Evolutionary conservation across 1,140 invertebrate species (phyloP).

Genomic region (Sycobia sp.): DNA sequence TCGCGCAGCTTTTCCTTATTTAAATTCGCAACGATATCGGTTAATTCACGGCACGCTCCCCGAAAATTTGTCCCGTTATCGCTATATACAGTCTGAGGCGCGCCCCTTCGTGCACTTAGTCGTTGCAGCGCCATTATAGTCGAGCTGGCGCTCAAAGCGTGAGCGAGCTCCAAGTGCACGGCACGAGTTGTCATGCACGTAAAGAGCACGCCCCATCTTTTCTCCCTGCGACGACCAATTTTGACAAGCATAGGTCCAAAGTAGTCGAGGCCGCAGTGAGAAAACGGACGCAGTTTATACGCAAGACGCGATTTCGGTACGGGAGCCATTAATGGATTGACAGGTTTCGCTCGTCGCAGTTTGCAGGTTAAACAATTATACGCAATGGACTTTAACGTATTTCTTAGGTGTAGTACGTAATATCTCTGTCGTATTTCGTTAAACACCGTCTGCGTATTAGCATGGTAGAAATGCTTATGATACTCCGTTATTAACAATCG

Average conservation of each 20-base stretch:
- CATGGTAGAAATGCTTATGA: too few species aligned
- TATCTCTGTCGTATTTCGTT: too few species aligned
- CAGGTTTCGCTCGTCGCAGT: neutral
- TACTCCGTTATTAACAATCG: too few species aligned
- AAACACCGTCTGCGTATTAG: too few species aligned
- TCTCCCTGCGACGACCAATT: too few species aligned
- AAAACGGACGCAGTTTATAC: too few species aligned
- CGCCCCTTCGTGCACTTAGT: too few species aligned
- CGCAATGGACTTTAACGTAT: slow-evolving; percentile 16
- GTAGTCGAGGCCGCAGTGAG: too few species aligned
- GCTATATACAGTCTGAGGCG: slow-evolving; percentile 30
- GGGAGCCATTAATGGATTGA: slow-evolving; percentile 27
- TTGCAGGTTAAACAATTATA: slow-evolving; percentile 3
- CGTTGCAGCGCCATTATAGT: slow-evolving; percentile 45
- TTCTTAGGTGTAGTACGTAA: too few species aligned
- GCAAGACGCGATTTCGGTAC: neutral
- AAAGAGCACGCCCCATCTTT: slow-evolving; percentile 48
- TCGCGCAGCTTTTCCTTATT: slow-evolving; percentile 20
- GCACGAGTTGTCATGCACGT: too few species aligned
- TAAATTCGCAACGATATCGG: neutral
- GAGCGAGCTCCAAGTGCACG: slow-evolving; percentile 41
- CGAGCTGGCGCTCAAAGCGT: slow-evolving; percentile 23
- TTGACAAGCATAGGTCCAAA: too few species aligned
- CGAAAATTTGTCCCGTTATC: slow-evolving; percentile 48
- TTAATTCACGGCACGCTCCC: neutral